Percentiles rank a stretch among this genome's conserved stretches.
Conservation (phyloP, 2,888 invertebrate species). For the Gibbula magus region DNA sequence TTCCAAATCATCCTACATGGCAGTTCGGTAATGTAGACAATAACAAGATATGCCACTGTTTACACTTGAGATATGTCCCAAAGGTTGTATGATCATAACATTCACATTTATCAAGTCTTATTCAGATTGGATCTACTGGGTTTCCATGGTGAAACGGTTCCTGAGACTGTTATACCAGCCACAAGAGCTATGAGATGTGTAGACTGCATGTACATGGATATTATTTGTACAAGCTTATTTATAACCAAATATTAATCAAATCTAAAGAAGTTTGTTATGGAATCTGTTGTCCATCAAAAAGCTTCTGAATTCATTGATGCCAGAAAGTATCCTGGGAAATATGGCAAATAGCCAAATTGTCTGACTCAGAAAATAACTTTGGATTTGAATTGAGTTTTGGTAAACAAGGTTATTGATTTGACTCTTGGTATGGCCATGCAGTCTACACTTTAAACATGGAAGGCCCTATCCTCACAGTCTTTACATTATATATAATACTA, state of each 20-base stretch:
- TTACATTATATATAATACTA: conserved; percentile 12
- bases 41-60: background rate
- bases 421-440: background rate
- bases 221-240: too few species aligned
- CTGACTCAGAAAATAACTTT: too few species aligned
- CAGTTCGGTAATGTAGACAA: too few species aligned
- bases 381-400: too few species aligned
- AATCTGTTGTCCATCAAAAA: too few species aligned
- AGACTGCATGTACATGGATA: background rate
- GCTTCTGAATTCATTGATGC: too few species aligned
- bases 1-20: too few species aligned
- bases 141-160: conserved; percentile 15
- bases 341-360: too few species aligned
- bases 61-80: background rate
- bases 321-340: too few species aligned
- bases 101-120: background rate
- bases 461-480: conserved; percentile 16
- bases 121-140: conserved; percentile 15
- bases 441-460: conserved; percentile 19
- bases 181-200: background rate
- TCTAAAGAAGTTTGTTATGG: too few species aligned
- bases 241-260: too few species aligned
- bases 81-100: background rate
- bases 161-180: conserved; percentile 7
- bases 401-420: background rate